Conservation (phyloP, 2,888 invertebrate species). For the Ryuthela nishihirai region DNA sequence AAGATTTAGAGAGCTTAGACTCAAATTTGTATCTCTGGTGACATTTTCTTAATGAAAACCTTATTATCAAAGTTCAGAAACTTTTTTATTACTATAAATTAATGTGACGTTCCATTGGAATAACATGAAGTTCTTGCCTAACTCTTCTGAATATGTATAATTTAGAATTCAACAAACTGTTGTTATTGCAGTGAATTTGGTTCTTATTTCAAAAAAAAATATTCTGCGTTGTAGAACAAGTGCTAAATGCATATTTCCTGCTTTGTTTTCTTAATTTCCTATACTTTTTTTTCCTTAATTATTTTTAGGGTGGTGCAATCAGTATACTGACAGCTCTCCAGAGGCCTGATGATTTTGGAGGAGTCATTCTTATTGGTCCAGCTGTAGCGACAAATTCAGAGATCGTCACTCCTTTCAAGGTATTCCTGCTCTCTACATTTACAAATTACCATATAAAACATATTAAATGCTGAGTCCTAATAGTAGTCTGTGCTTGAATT, state of each 20-base stretch:
- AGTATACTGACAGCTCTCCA: constrained; percentile 47
- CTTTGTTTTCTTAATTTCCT: neutral
- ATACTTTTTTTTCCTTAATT: constrained; percentile 7
- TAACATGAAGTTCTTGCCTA: no score
- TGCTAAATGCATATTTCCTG: neutral
- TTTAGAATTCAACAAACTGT: no score
- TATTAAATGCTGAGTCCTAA: neutral
- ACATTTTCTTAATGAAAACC: no score
- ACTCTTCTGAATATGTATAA: no score
- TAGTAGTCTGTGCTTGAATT: constrained; percentile 34
- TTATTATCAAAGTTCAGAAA: no score
- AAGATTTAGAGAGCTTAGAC: no score
- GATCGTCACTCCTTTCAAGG: constrained; percentile 42
- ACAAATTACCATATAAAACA: neutral
- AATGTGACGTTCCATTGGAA: no score
- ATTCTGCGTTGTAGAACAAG: no score
- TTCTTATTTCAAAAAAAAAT: no score
- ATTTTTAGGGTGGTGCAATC: constrained; percentile 51
- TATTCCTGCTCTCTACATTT: constrained; percentile 35
- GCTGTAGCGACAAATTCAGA: constrained; percentile 46
- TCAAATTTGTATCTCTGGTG: no score
- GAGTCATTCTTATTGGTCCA: constrained; percentile 51
- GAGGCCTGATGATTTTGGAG: constrained; percentile 48
- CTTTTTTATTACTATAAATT: no score
- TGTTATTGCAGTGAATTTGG: no score